Conservation (phyloP, 2,113 vertebrate species). For the Trichomycterus rosablanca region DNA sequence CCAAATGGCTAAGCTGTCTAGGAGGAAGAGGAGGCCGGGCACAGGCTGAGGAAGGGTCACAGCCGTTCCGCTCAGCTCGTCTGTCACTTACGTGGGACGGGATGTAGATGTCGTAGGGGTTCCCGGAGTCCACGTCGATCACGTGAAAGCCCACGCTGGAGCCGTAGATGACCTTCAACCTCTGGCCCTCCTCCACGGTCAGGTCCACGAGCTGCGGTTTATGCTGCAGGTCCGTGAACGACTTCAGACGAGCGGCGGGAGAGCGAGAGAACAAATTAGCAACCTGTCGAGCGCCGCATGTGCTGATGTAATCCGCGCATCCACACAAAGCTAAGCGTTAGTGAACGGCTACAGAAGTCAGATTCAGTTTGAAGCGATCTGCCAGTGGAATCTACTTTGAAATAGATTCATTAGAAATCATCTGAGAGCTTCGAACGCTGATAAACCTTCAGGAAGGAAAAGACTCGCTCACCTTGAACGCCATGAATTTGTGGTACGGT, state of each 20-base stretch:
- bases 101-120: constrained; percentile 98
- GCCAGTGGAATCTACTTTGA: background rate
- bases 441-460: background rate
- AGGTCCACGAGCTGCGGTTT: constrained; percentile 93
- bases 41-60: constrained; percentile 21
- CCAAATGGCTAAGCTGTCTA: too few species aligned
- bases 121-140: constrained; percentile 97
- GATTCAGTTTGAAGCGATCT: too few species aligned
- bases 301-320: too few species aligned
- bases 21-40: constrained; percentile 9
- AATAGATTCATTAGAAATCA: background rate
- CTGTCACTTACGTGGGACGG: constrained; percentile 89
- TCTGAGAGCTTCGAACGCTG: background rate
- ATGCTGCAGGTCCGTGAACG: constrained; percentile 97
- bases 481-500: constrained; percentile 99
- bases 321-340: too few species aligned
- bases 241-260: constrained; percentile 61
- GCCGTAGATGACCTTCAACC: constrained; percentile 98
- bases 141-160: constrained; percentile 97
- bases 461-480: constrained; percentile 84
- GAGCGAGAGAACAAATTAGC: background rate
- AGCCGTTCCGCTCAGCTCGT: constrained; percentile 17
- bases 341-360: background rate
- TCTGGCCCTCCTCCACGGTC: constrained; percentile 96
- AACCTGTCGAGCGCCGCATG: background rate